Conservation (phyloP, 2,113 vertebrate genomes). For the Scalopus aquaticus region DNA sequence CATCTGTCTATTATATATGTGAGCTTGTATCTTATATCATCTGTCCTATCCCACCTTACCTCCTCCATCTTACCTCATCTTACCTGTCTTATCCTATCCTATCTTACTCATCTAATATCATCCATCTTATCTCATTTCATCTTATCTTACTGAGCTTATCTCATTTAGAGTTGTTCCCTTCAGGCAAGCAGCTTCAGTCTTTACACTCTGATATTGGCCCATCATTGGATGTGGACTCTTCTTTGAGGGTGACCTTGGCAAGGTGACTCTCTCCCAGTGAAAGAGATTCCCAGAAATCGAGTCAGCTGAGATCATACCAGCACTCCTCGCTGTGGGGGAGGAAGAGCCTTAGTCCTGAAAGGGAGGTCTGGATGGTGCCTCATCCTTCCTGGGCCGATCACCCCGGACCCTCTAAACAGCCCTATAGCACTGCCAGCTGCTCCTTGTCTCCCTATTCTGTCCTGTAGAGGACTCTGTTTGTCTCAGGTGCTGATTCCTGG, state of each 20-base stretch:
- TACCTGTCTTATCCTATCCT: too few species aligned
- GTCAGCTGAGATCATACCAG: background rate
- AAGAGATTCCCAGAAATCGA: background rate
- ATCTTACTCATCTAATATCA: too few species aligned
- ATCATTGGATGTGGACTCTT: background rate
- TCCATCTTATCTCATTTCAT: too few species aligned
- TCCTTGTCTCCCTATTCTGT: background rate
- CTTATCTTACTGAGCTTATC: too few species aligned
- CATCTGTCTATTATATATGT: too few species aligned
- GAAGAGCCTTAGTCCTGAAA: background rate
- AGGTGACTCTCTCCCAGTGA: background rate
- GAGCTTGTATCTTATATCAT: too few species aligned
- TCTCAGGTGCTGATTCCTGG: background rate
- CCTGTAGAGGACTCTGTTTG: background rate
- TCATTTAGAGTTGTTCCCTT: background rate
- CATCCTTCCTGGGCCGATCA: too few species aligned
- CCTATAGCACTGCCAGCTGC: fast-evolving
- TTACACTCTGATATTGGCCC: background rate
- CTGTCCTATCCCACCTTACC: too few species aligned
- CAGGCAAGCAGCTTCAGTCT: background rate
- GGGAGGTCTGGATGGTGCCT: background rate
- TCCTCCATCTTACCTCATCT: too few species aligned
- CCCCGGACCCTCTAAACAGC: background rate
- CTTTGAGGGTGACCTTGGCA: background rate
- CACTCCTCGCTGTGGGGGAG: background rate